Base-by-base conservation (phyloP, 2,888 invertebrate species). In the Dryomyza anilis region DNA sequence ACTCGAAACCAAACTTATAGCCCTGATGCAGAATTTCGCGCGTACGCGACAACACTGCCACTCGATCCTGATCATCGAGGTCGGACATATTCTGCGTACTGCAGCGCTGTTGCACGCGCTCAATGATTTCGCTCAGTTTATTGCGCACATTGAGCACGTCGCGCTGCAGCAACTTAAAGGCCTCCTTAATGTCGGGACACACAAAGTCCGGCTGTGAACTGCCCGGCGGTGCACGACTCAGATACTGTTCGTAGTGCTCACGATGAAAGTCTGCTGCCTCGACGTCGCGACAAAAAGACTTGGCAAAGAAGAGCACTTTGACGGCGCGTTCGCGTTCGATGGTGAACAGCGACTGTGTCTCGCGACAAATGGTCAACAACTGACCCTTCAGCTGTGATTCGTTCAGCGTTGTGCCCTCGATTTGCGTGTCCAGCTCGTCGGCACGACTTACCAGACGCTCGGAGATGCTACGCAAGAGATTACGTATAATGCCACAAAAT, bases 1-100 rank as follows among this genome's bases (percentile, higher is more conserved):
- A 83, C 73, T 96, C 96, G 79, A 96, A 96, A 12, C 94, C 95
- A 77, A 95, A 93, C 80, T 92, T 91, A 83, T 91, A 96, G 60
- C 93, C 92, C 81, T 95, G 94, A 84, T 95, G 91, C 69, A 96
- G 84, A 57, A 92, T 90, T 79, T 93, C 93, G 3, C 91, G 84
- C 36, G 89, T 88, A 52, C 91, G 85, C 7, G 88, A 88, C 46
- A 87, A 83, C 14, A 92, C 84, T 5, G 89, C 86, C 56, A 82
- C 81, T 67, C 85, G 86, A 73, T 91, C 91, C 23, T 77, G 73
- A 57, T 80, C 79, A 56, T 72, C 72, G 65, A 84, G 70, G 21
- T 81, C 82, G 2, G 71, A 67, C 67, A 83, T 75, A 66, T 80
- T 77, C 43, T 73, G 75, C 0, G 78, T 69, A 29, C 80, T 77